phyloP scores from a whole-genome alignment of 2,888 invertebrate species.

The Pollenia labialis region DNA sequence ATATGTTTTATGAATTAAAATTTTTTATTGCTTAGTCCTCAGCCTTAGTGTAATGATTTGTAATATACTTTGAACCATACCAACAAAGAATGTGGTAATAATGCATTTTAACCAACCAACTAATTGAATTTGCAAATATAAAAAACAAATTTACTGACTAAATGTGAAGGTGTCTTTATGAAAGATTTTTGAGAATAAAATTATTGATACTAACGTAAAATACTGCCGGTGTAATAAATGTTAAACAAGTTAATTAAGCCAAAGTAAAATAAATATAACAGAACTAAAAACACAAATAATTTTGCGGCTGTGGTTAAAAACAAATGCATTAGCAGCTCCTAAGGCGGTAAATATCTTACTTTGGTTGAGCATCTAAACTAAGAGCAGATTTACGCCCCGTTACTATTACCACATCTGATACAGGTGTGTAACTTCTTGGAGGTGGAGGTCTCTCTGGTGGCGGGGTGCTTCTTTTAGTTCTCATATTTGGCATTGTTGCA shows the following conservation, averaged over 20 bases:
- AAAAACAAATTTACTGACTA: too few relatives aligned
- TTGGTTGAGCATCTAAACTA: conserved; percentile 73
- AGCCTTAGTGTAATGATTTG: conserved; percentile 5
- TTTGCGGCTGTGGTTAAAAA: conserved; percentile 55
- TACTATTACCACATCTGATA: conserved; percentile 84
- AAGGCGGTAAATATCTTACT: conserved; percentile 74
- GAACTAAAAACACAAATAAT: conserved; percentile 43
- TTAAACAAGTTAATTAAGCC: conserved; percentile 48
- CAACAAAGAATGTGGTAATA: conserved; percentile 15
- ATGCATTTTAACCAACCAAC: conserved; percentile 7
- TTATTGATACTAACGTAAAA: not conserved
- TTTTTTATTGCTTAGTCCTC: not conserved
- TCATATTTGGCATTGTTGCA: conserved; percentile 87
- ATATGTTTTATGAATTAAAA: not conserved
- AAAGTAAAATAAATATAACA: conserved; percentile 45
- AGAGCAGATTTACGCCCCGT: conserved; percentile 87
- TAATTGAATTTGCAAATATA: too few relatives aligned
- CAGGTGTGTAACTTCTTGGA: conserved; percentile 87
- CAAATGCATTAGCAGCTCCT: conserved; percentile 62
- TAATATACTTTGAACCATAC: conserved; percentile 20
- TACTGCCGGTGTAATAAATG: conserved; percentile 15
- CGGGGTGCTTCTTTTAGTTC: conserved; percentile 82
- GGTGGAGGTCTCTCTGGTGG: conserved; percentile 86
- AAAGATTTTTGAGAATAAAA: conserved; percentile 3
- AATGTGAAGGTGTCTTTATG: not conserved